Conservation (phyloP, 2,797 vertebrate species). For the Lepidocolaptes lacrymiger region DNA sequence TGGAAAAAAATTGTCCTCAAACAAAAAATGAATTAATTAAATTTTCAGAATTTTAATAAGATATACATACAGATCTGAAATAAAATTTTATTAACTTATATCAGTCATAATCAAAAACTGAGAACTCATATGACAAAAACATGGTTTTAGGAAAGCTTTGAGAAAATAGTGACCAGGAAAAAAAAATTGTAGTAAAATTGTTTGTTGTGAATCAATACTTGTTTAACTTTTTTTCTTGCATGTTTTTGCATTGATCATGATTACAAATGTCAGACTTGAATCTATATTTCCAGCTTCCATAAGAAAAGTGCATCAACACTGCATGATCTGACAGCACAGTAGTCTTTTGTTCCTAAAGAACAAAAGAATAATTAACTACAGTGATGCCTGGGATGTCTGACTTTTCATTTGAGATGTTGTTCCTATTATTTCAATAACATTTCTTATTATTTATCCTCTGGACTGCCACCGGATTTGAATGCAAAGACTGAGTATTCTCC, state of each 20-base stretch:
- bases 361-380: constrained; percentile 69
- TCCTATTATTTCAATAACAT: constrained; percentile 42
- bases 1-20: not conserved
- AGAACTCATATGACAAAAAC: not conserved
- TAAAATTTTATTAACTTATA: not conserved
- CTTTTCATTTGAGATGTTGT: constrained; percentile 21
- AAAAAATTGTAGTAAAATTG: not conserved
- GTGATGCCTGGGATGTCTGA: constrained; percentile 3
- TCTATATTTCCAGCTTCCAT: constrained; percentile 18
- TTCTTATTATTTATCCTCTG: not conserved
- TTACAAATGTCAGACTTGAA: constrained; percentile 35
- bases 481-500: not conserved
- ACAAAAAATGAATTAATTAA: not conserved
- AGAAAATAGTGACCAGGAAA: not conserved
- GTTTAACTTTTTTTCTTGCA: not conserved
- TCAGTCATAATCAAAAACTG: not conserved
- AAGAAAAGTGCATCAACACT: not conserved
- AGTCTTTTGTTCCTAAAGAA: constrained; percentile 56
- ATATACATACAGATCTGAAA: not conserved
- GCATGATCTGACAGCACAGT: not conserved
- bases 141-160: not conserved
- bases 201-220: not conserved
- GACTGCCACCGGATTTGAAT: not conserved
- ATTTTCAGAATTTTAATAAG: not conserved
- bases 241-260: constrained; percentile 29